These are phyloP conservation scores for Colius striatus DNA, from an alignment of 2,113 vertebrate genomes.

Conservation along the genomic window DNA sequence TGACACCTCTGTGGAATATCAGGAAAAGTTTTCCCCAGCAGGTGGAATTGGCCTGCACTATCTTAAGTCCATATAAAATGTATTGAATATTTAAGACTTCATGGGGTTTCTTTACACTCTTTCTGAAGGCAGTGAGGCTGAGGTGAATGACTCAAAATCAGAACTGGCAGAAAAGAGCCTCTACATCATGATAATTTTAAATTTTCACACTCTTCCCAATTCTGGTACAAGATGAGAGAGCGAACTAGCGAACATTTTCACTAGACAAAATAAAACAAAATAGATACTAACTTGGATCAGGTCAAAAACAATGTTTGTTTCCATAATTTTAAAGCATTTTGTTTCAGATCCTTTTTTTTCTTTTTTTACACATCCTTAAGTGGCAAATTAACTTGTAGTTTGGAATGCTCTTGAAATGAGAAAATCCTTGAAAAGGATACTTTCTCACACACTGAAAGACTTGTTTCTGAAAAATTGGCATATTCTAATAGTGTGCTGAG, in stretches of 20 bases:
- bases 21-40: background rate
- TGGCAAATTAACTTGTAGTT: conserved; percentile 10
- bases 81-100: background rate
- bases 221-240: background rate
- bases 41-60: background rate
- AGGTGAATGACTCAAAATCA: conserved; percentile 8
- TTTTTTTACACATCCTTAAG: conserved; percentile 6
- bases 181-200: background rate
- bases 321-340: background rate
- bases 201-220: background rate
- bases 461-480: background rate
- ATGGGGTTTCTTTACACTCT: background rate
- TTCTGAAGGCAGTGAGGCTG: background rate
- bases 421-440: background rate
- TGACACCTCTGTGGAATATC: background rate
- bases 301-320: background rate
- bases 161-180: background rate
- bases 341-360: background rate
- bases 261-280: conserved; percentile 26
- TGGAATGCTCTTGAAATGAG: background rate
- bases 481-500: background rate
- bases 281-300: background rate
- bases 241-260: conserved; percentile 3
- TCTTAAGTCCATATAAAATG: background rate
- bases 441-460: background rate